Percentiles rank a stretch among this genome's conserved stretches.
Conservation (phyloP, 2,888 invertebrate species). For the Melanophora roralis region DNA sequence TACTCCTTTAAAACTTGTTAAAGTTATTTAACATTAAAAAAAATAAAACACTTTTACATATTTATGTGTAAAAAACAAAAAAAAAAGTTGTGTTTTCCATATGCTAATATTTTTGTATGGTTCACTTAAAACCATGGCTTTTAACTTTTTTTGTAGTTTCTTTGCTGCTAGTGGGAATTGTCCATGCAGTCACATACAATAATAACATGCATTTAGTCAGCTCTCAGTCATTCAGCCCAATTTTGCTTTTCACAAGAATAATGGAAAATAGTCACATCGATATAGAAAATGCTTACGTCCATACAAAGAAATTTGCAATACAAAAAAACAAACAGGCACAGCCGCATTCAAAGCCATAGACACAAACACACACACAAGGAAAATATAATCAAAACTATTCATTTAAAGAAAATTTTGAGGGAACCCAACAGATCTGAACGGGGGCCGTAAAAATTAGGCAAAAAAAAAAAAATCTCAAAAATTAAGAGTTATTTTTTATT, state of each 20-base stretch:
- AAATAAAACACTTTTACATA: no score
- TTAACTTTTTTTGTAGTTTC: neutral
- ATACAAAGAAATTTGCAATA: neutral
- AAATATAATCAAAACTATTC: no score
- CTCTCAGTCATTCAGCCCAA: slow-evolving; percentile 28
- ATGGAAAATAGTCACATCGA: slow-evolving; percentile 72
- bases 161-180: slow-evolving; percentile 44
- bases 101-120: slow-evolving; percentile 8
- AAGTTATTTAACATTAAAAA: no score
- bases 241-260: slow-evolving; percentile 70
- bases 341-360: no score
- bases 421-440: no score
- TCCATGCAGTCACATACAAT: slow-evolving; percentile 22
- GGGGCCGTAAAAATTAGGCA: no score
- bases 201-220: slow-evolving; percentile 21
- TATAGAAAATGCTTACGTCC: neutral
- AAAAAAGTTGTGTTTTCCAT: slow-evolving; percentile 15
- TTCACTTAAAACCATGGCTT: slow-evolving; percentile 6
- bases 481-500: no score
- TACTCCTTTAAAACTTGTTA: no score
- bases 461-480: no score
- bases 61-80: neutral
- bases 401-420: no score
- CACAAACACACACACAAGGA: no score
- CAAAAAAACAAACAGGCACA: no score